Base-by-base conservation (phyloP, 2,113 vertebrate species). In the Psittacara wagleri region DNA sequence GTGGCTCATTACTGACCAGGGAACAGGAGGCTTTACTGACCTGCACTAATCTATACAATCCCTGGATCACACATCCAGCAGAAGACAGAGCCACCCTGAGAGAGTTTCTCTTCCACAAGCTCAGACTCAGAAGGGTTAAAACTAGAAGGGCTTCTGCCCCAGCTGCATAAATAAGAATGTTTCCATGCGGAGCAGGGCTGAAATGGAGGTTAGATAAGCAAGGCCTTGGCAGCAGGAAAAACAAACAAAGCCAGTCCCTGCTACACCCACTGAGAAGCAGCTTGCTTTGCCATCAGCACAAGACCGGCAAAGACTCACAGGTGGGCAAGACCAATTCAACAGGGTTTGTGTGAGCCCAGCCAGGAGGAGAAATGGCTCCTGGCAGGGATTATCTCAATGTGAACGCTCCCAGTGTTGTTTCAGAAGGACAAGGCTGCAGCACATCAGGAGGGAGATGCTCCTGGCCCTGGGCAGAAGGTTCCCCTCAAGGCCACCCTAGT, bases 111-210 rank as follows among this genome's bases (percentile, higher is more conserved):
- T 92, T 84, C n/a, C 31, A 35, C 23, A 37, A 85, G 44, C 76
- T 84, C 80, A 62, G 57, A 49, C 80, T 22, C n/a, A 22, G 11
- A 94, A 69, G 90, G 79, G 94, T 96, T 94, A 94, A 96, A 94
- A 25, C 25, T 82, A 68, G 86, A 91, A 89, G 31, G n/a, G 46
- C 74, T 83, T 92, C 80, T 86, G 44, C 23, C 41, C 83, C 94
- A 96, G 96, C 95, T 97, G 96, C 80, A 96, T 93, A 97, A 97
- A 97, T 97, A 97, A 61, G 76, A 86, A 48, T 48, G 73, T 96
- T 94, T 95, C 91, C 92, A 92, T 1, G 11, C 76, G 69, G 77
- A 90, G 75, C 73, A 85, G 66, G 44, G 44, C 80, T 49, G 16
- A 88, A 96, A 88, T 24, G 86, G 86, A 96, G 96, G 86, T 93